Evolutionary conservation across 2,797 vertebrate genomes (phyloP).

Genomic region (Avahi laniger): DNA sequence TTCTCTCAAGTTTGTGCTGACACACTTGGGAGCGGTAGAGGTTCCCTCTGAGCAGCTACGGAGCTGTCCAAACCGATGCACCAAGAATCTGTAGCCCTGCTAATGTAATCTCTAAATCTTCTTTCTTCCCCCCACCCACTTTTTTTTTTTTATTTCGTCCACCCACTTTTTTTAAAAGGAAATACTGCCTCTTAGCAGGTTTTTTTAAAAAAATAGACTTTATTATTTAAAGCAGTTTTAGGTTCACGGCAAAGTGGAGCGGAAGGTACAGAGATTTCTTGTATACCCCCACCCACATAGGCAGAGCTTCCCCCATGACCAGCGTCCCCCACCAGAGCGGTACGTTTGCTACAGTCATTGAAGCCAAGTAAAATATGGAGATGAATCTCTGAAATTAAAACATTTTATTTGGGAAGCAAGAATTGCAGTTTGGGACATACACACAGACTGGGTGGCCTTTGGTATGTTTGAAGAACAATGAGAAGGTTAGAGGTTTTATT

Average conservation of each 20-base stretch:
- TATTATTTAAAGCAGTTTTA: neutral
- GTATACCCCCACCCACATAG: accelerated
- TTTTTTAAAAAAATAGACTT: neutral
- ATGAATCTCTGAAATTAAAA: too few species aligned
- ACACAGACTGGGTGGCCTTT: too few species aligned
- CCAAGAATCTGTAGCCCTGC: neutral
- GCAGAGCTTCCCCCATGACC: neutral
- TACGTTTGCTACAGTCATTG: neutral
- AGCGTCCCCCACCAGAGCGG: neutral
- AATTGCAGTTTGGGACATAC: too few species aligned
- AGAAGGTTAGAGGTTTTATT: too few species aligned
- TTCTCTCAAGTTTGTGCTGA: neutral
- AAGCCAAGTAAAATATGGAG: too few species aligned
- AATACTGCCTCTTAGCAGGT: neutral
- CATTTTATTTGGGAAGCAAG: too few species aligned
- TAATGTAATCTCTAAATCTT: neutral
- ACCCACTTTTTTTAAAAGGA: neutral
- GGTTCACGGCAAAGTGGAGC: neutral
- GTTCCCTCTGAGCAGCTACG: constrained; percentile 3
- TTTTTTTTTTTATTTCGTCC: neutral
- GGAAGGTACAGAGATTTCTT: neutral
- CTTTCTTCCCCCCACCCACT: neutral
- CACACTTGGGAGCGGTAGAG: neutral
- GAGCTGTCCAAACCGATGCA: neutral
- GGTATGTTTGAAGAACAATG: too few species aligned